Evolutionary conservation across 2,888 invertebrate genomes (phyloP).

Genomic region (Amorpha juglandis): DNA sequence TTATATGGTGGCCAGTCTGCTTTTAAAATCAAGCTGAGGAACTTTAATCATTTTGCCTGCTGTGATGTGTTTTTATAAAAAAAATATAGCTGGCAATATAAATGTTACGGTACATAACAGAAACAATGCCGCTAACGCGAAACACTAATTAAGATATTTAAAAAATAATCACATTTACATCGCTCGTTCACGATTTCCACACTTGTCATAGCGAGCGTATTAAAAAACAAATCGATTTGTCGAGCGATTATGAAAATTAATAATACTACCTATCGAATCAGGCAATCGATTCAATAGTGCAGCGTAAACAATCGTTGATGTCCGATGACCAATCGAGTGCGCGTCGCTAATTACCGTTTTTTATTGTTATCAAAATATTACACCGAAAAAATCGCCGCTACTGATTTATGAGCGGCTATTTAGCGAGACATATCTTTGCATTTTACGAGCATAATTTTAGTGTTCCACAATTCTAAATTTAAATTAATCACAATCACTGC

Average conservation of each 20-base stretch:
- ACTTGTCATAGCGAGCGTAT: constrained; percentile 23
- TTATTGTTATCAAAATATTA: constrained; percentile 77
- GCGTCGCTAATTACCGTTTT: constrained; percentile 74
- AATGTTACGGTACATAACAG: not conserved
- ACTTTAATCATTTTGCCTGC: not conserved
- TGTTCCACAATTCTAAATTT: not conserved
- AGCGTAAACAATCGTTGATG: constrained; percentile 71
- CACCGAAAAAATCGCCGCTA: constrained; percentile 71
- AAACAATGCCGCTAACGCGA: not conserved
- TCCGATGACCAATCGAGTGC: constrained; percentile 37
- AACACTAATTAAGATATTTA: constrained; percentile 20
- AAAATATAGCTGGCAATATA: not conserved
- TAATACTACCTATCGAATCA: constrained; percentile 17
- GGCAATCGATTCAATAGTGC: constrained; percentile 48
- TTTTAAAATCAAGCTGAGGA: constrained; percentile 9
- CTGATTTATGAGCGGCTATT: constrained; percentile 78
- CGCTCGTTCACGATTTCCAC: constrained; percentile 21
- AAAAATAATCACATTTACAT: constrained; percentile 18
- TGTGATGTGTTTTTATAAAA: not conserved
- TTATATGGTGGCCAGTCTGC: constrained; percentile 1
- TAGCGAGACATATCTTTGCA: constrained; percentile 73
- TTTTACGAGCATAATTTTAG: constrained; percentile 51
- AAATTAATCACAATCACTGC: no score
- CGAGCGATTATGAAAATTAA: constrained; percentile 35
- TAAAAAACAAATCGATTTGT: constrained; percentile 39